Evolutionary conservation across 2,888 invertebrate genomes (phyloP).

Genomic region (Pristionchus mayeri): DNA sequence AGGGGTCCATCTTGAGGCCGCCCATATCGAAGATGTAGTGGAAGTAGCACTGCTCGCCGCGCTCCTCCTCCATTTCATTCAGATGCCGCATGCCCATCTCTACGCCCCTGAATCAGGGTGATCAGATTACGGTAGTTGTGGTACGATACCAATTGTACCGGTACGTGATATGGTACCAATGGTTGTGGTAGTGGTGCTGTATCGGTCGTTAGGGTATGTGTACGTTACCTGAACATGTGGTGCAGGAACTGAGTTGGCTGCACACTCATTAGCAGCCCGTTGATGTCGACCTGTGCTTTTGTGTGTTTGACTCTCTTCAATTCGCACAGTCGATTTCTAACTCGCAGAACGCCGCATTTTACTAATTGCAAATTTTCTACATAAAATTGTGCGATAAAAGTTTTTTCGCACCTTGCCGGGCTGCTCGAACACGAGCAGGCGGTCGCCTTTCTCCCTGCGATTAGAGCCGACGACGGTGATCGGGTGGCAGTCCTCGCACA

Average conservation of each 20-base stretch:
- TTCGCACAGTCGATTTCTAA: too few species aligned
- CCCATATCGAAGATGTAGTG: constrained; percentile 67
- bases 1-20: constrained; percentile 61
- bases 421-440: constrained; percentile 62
- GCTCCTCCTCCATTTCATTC: constrained; percentile 79
- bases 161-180: constrained; percentile 51
- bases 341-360: too few species aligned
- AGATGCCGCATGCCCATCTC: constrained; percentile 49
- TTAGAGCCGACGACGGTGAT: constrained; percentile 61
- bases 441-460: constrained; percentile 54
- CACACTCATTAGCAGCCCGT: constrained; percentile 52
- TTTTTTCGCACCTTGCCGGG: constrained; percentile 51
- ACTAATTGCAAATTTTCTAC: too few species aligned
- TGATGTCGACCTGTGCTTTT: constrained; percentile 30
- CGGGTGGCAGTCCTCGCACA: constrained; percentile 58
- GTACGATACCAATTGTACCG: background rate
- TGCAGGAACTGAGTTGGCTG: constrained; percentile 68
- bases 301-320: too few species aligned
- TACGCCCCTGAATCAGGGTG: constrained; percentile 11
- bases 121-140: background rate
- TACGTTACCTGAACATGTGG: constrained; percentile 57
- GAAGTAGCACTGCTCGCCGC: constrained; percentile 58
- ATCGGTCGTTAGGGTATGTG: background rate
- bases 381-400: background rate
- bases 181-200: background rate